A percentile compares a stretch with the other conserved stretches of the same genome.
These are phyloP conservation scores for Ephialtes manifestator DNA, from an alignment of 2,888 invertebrate species.

Conservation along the genomic window DNA sequence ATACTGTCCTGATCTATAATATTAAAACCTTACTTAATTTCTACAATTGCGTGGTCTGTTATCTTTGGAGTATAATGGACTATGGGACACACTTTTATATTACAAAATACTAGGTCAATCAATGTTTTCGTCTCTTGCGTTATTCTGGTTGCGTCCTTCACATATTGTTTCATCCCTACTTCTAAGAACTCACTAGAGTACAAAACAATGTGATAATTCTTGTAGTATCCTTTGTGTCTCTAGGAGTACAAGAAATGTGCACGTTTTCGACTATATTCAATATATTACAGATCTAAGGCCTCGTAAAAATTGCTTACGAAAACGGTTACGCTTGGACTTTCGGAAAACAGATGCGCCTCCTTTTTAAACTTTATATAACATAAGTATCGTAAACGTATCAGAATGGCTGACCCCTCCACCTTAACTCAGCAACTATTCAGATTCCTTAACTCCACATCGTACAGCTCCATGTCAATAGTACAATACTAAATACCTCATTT, in stretches of 20 bases:
- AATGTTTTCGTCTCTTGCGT: no score
- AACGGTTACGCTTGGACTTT: constrained; percentile 22
- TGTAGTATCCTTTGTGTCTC: no score
- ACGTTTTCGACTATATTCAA: constrained; percentile 12
- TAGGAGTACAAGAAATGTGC: constrained; percentile 27
- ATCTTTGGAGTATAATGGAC: no score
- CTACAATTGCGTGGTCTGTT: no score
- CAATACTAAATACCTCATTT: constrained; percentile 22
- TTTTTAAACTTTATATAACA: constrained; percentile 27
- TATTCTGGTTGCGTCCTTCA: no score
- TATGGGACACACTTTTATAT: no score
- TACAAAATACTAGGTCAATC: no score
- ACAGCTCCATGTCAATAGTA: constrained; percentile 34
- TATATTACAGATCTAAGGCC: constrained; percentile 32
- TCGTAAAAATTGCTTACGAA: constrained; percentile 28
- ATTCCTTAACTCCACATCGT: constrained; percentile 31
- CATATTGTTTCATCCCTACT: no score
- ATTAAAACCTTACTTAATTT: no score
- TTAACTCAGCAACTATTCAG: constrained; percentile 27
- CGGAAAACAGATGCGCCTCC: constrained; percentile 21
- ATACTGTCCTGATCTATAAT: no score
- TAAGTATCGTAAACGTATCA: constrained; percentile 14
- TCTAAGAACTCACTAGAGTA: no score
- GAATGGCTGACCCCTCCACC: constrained; percentile 34
- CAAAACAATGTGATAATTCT: no score